Base-by-base conservation (phyloP, 2,113 vertebrate genomes). In the Geococcyx californianus region DNA sequence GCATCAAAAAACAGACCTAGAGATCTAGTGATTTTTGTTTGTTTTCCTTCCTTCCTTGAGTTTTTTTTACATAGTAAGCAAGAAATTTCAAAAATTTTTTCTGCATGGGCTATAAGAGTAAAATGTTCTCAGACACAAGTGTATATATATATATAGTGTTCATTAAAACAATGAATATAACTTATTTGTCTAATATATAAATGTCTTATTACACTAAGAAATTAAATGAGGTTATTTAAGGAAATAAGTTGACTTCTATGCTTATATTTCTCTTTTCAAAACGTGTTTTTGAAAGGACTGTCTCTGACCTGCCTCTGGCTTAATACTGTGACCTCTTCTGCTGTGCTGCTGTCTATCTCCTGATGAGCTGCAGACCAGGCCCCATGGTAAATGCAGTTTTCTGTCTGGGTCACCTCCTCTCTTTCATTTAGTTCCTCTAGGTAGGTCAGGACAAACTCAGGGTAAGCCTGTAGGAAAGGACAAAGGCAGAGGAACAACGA, bases 361-460 rank as follows among this genome's bases (percentile, higher is more conserved):
- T 95, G 97, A 96, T 93, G 90, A 94, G 85, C 82, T 70, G 85
- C 74, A 93, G 95, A 79, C 96, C 94, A 94, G 94, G 95, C 68
- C 78, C 89, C 91, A 62, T 93, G 95, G 90, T 96, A 92, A 93
- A 96, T 88, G 59, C 58, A 3, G 84, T 93, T 87, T 89, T 97
- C 97, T 84, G 84, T 97, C 94, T 97, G 97, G 95, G 92, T 97
- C 97, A 97, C 92, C 93, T 98, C 97, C 89, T 95, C 95, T 84
- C 81, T 96, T 88, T 92, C 86, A 84, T 97, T 96, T 95, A 98
- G 96, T 40, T 98, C 97, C 97, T 98, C 97, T 92, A 98, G 96
- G 97, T 98, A 98, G 96, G 98, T 98, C 97, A 98, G 96, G 84
- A 97, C 93, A 97, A 98, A 98, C 95, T 98, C 96, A 92, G 98